These are phyloP conservation scores for Elachura formosa DNA, from an alignment of 2,113 vertebrate species.

Conservation along the genomic window DNA sequence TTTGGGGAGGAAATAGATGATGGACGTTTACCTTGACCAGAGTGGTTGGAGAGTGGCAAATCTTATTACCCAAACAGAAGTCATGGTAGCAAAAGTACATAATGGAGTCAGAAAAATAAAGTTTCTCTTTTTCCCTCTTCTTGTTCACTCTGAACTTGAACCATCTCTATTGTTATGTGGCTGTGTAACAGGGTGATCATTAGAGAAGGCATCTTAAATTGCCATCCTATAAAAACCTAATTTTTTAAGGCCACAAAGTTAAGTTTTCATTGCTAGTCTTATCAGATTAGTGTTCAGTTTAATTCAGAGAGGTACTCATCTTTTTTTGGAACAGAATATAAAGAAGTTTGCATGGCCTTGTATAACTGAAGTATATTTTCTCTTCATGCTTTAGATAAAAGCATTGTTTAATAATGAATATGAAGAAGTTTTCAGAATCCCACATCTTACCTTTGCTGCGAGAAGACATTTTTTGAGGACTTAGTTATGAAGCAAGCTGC, in stretches of 20 bases:
- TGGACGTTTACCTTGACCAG: no score
- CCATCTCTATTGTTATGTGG: no score
- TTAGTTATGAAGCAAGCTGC: slow-evolving; percentile 85
- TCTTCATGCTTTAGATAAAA: slow-evolving; percentile 72
- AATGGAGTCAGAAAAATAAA: no score
- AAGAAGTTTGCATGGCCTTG: not conserved
- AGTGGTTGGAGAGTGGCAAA: no score
- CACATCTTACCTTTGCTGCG: slow-evolving; percentile 73
- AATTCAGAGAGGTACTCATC: not conserved
- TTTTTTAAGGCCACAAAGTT: not conserved
- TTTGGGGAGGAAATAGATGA: no score
- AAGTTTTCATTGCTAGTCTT: not conserved
- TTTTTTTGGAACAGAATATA: not conserved
- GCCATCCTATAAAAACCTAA: not conserved
- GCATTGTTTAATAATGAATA: slow-evolving; percentile 81
- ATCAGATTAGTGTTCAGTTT: not conserved
- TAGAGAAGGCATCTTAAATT: not conserved
- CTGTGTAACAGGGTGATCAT: no score
- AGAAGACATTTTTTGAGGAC: slow-evolving; percentile 87
- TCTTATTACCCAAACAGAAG: no score
- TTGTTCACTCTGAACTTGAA: no score
- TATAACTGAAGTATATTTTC: not conserved
- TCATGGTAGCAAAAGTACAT: no score
- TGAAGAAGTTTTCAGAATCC: slow-evolving; percentile 84
- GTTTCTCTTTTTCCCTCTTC: no score